Percentiles rank a stretch among this genome's conserved stretches.
phyloP scores from a whole-genome alignment of 2,888 invertebrate genomes.

The Melipona bicolor region DNA sequence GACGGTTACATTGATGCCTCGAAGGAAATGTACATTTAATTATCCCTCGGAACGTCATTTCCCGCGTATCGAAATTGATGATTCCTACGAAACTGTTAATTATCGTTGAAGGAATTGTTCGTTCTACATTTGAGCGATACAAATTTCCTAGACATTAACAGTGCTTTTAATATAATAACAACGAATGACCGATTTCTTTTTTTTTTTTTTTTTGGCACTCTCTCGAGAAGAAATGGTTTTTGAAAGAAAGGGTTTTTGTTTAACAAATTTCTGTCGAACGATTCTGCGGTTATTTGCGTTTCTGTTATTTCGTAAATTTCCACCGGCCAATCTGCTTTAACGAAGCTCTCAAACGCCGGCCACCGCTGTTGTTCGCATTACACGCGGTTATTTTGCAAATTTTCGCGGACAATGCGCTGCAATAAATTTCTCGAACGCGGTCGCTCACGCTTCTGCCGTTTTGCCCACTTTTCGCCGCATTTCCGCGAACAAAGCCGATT shows the following conservation, averaged over 20 bases:
- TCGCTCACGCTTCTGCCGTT: not conserved
- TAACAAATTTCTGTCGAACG: not conserved
- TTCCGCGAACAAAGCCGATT: not conserved
- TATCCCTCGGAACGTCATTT: not conserved
- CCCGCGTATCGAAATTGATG: not conserved
- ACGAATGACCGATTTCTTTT: too few relatives aligned
- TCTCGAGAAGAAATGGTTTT: not conserved
- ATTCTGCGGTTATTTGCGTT: not conserved
- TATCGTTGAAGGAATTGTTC: too few relatives aligned
- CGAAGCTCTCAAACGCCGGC: not conserved
- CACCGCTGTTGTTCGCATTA: not conserved
- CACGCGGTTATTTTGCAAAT: not conserved
- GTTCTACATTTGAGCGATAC: not conserved
- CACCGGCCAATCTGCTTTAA: not conserved
- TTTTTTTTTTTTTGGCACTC: not conserved
- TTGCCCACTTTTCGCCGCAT: not conserved
- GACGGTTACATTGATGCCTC: not conserved
- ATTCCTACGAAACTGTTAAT: not conserved
- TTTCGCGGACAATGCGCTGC: not conserved
- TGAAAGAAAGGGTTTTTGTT: not conserved
- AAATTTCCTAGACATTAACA: too few relatives aligned
- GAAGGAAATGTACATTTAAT: conserved; percentile 2
- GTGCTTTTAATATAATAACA: too few relatives aligned
- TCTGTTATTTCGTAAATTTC: not conserved
- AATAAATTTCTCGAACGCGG: not conserved